Evolutionary conservation across 2,113 vertebrate species (phyloP), one percentile per base, ranked within the genome.

Genomic region (Electrona antarctica): DNA sequence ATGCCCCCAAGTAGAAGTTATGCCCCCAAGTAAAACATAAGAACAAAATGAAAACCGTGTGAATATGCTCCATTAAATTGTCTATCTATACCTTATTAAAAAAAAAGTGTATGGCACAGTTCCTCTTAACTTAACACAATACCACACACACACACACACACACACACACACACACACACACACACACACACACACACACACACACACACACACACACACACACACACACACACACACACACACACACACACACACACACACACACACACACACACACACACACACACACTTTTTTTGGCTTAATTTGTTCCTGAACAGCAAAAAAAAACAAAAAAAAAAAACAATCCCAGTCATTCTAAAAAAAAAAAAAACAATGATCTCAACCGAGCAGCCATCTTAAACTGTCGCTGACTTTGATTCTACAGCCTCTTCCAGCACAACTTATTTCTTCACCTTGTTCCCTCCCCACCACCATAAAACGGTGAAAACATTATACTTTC

Each of bases 71-170:
- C 33, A 4, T 41, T 41, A 41, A 2, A 41, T 41, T 41, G 33
- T 41, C 33, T 41, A 41, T 41, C 33, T 41, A 41, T 41, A 41
- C 1, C 33, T 41, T 41, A 41, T 41, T 4, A 41, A 3, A 6
- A 41, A 41, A 41, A 61, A 29, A 71, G 79, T 80, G 61, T 59
- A 84, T 90, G 87, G 81, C 85, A 86, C 85, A 71, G 76, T 77
- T 85, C 71, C 72, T 83, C 79, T 68, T 41, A 33, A 33, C 29
- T 33, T 11, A 71, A 84, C 21, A 63, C 8, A 48, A 14, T 8
- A 73, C n/a, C 10, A 68, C 8, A 49, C 21, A 21, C 21, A 21
- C 21, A 21, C 21, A 21, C 21, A 21, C 21, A 21, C 21, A 21
- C 21, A 21, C 21, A 21, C 21, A 21, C 21, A 21, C 21, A 21